A percentile compares a stretch with the other conserved stretches of the same genome.
phyloP scores from a whole-genome alignment of 2,888 invertebrate genomes.

The Andrena flavipes region DNA sequence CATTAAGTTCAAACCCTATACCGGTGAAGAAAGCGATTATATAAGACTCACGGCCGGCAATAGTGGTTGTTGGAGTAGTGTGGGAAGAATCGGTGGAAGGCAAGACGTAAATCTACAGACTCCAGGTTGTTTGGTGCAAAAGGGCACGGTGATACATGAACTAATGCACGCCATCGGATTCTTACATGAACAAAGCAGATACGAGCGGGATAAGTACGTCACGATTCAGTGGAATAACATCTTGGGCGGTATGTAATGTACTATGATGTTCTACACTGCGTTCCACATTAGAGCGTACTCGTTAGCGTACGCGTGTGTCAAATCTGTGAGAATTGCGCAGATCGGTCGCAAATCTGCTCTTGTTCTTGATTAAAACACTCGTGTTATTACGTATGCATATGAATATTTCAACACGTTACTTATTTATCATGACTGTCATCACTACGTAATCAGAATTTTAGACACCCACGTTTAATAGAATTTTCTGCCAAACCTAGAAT shows the following conservation, averaged over 20 bases:
- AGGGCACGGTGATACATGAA: slow-evolving; percentile 92
- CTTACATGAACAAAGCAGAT: slow-evolving; percentile 93
- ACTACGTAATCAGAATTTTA: too few species aligned
- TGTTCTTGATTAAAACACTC: too few species aligned
- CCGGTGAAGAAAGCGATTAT: slow-evolving; percentile 88
- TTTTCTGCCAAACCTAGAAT: too few species aligned
- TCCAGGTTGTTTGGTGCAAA: slow-evolving; percentile 90
- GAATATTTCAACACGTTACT: too few species aligned
- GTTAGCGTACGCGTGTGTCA: too few species aligned
- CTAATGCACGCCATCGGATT: slow-evolving; percentile 93
- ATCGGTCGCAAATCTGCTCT: too few species aligned
- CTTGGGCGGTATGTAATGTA: slow-evolving; percentile 85
- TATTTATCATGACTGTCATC: too few species aligned
- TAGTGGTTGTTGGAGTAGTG: slow-evolving; percentile 93
- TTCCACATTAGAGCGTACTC: too few species aligned
- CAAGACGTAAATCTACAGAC: slow-evolving; percentile 91
- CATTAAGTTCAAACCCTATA: slow-evolving; percentile 89
- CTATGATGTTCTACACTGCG: too few species aligned
- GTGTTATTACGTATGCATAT: too few species aligned
- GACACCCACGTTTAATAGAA: too few species aligned
- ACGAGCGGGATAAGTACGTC: slow-evolving; percentile 90
- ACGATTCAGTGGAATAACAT: slow-evolving; percentile 90
- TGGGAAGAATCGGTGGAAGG: slow-evolving; percentile 89
- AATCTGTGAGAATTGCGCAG: too few species aligned
- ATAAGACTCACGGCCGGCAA: slow-evolving; percentile 89